Conservation (phyloP, 2,888 invertebrate genomes). For the Trichogramma dendrolimi region DNA sequence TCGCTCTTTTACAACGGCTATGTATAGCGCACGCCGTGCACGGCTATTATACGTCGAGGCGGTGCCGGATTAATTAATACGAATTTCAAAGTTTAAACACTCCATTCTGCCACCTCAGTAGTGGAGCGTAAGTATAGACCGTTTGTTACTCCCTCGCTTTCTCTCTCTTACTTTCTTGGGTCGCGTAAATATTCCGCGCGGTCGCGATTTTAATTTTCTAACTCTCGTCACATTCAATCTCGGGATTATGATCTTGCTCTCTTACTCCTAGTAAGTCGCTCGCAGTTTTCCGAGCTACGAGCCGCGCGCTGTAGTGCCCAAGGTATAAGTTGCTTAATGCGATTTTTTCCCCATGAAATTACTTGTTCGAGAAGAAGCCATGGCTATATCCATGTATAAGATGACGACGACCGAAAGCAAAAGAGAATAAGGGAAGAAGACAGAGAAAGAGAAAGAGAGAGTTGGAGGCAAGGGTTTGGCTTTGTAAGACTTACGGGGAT, state of each 20-base stretch:
- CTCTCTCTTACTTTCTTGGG: no score
- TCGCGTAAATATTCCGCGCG: neutral
- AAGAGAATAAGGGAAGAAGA: neutral
- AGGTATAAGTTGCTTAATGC: conserved; percentile 16
- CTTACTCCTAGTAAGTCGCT: no score
- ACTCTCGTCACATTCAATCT: conserved; percentile 23
- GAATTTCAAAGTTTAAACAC: conserved; percentile 27
- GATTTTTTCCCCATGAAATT: conserved; percentile 18
- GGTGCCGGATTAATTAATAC: conserved; percentile 27
- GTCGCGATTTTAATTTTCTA: conserved; percentile 24
- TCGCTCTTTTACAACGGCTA: no score
- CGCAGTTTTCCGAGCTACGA: no score
- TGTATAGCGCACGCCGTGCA: no score
- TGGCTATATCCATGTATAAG: no score
- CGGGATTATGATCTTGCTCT: conserved; percentile 22
- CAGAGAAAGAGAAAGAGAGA: neutral
- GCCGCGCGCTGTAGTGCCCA: neutral
- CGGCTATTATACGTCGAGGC: conserved; percentile 9
- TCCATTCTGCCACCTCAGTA: neutral
- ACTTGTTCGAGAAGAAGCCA: neutral
- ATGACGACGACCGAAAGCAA: no score
- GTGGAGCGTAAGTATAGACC: neutral
- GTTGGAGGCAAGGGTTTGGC: neutral
- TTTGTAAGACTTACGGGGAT: conserved; percentile 20
- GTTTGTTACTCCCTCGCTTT: neutral